Evolutionary conservation across 1,140 invertebrate genomes (phyloP).

Genomic region (Babylonia areolata): DNA sequence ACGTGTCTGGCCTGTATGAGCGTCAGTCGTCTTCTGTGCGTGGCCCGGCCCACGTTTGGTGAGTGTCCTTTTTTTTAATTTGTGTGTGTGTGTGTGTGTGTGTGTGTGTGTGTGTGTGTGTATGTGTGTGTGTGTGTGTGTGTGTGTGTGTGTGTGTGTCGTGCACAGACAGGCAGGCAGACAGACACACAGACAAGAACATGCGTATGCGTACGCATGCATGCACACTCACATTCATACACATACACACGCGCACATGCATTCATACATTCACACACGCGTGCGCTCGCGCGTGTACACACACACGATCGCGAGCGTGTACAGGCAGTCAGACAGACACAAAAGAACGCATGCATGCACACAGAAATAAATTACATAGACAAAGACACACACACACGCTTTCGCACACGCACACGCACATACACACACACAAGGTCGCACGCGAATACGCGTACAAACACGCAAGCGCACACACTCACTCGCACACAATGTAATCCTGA

Average conservation of each 20-base stretch:
- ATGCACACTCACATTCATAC: too few relatives aligned
- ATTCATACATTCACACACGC: too few relatives aligned
- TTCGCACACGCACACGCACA: neutral
- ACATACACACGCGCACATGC: too few relatives aligned
- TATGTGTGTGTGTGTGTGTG: neutral
- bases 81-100: neutral
- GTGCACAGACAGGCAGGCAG: neutral
- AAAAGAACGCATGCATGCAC: too few relatives aligned
- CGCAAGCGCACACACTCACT: too few relatives aligned
- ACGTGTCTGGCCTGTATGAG: constrained; percentile 47
- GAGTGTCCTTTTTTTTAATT: neutral
- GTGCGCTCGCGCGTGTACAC: too few relatives aligned
- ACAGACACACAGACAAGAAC: too few relatives aligned
- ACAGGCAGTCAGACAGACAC: neutral
- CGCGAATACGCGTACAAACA: too few relatives aligned
- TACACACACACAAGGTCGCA: constrained; percentile 18
- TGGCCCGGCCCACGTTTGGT: constrained; percentile 39
- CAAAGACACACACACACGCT: constrained; percentile 7
- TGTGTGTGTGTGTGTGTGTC: neutral
- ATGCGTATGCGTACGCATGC: too few relatives aligned
- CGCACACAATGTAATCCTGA: neutral
- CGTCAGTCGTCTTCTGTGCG: constrained; percentile 29
- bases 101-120: neutral
- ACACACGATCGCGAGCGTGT: neutral
- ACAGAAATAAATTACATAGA: too few relatives aligned